These are phyloP conservation scores for Passer domesticus DNA, from an alignment of 2,113 vertebrate species.

Conservation along the genomic window DNA sequence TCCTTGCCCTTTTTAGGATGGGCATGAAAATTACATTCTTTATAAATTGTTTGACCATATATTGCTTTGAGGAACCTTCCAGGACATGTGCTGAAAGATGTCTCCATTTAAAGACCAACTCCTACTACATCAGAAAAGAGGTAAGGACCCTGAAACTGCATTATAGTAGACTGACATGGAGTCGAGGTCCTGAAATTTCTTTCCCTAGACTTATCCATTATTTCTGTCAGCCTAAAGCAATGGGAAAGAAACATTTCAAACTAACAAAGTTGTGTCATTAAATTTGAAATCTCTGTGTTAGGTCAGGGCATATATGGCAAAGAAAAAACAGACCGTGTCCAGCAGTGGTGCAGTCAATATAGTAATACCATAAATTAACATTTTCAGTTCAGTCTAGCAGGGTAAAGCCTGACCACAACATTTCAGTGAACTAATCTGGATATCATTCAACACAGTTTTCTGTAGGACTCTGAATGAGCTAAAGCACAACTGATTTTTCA, in stretches of 20 bases:
- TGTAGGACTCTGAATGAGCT: not conserved
- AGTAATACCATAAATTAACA: not conserved
- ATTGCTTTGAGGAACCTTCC: not conserved
- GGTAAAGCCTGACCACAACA: not conserved
- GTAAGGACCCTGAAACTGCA: not conserved
- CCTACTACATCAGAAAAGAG: not conserved
- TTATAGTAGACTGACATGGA: not conserved
- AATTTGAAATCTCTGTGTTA: not conserved
- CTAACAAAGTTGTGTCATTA: not conserved
- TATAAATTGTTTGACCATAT: not conserved
- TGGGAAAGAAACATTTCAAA: not conserved
- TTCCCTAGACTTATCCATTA: not conserved
- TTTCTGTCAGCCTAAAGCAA: not conserved
- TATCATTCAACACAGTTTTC: not conserved
- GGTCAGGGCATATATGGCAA: no score
- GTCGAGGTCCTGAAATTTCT: not conserved
- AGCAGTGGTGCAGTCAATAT: not conserved
- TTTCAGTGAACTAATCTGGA: not conserved
- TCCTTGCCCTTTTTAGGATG: not conserved
- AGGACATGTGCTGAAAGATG: not conserved
- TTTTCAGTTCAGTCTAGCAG: not conserved
- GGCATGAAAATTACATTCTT: not conserved
- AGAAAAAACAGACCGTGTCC: not conserved
- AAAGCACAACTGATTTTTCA: not conserved
- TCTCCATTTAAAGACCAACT: not conserved